phyloP scores from a whole-genome alignment of 2,113 vertebrate species.

The Phalacrocorax brasilianus region DNA sequence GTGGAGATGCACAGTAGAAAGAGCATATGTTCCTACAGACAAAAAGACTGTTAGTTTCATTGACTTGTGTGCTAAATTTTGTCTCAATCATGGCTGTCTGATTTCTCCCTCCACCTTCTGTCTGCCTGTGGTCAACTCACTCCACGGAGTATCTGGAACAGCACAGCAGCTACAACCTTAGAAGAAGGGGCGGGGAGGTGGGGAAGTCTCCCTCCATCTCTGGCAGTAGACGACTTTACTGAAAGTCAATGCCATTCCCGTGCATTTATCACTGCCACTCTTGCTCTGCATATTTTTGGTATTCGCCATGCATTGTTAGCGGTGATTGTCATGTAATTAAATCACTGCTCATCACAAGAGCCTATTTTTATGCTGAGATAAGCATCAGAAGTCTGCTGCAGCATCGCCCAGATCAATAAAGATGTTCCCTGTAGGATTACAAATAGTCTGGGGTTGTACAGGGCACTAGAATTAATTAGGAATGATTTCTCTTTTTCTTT shows the following conservation, averaged over 20 bases:
- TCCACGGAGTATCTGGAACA: not conserved
- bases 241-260: constrained; percentile 74
- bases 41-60: not conserved
- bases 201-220: constrained; percentile 4
- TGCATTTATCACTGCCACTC: constrained; percentile 92
- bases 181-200: not conserved
- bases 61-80: constrained; percentile 5
- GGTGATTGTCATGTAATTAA: constrained; percentile 99
- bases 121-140: not conserved
- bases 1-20: not conserved
- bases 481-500: constrained; percentile 84
- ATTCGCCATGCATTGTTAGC: constrained; percentile 88
- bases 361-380: constrained; percentile 93
- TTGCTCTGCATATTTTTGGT: constrained; percentile 83
- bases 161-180: not conserved
- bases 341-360: constrained; percentile 89
- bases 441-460: constrained; percentile 85
- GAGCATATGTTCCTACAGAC: not conserved
- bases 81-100: constrained; percentile 19
- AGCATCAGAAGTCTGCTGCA: constrained; percentile 84
- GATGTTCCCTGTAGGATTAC: constrained; percentile 90
- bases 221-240: constrained; percentile 62
- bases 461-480: constrained; percentile 93
- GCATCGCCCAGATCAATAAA: constrained; percentile 91
- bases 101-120: constrained; percentile 9